Percentiles rank a stretch among this genome's conserved stretches.
Conservation (phyloP, 2,113 vertebrate species). For the Casuarius casuarius region DNA sequence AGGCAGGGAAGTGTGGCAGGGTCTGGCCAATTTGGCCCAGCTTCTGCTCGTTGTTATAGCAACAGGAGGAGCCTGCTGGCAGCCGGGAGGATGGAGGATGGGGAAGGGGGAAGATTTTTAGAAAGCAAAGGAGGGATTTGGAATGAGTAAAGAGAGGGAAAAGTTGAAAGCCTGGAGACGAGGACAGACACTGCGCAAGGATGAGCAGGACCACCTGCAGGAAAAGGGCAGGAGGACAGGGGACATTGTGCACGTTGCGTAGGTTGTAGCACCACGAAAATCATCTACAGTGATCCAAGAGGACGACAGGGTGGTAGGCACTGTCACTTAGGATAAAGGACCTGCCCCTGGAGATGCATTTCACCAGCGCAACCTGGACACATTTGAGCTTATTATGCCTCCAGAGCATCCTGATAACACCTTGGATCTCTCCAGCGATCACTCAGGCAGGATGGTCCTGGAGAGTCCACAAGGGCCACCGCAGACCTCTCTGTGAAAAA, state of each 20-base stretch:
- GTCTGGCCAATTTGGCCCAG: neutral
- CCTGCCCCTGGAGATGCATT: neutral
- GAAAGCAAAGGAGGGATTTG: neutral
- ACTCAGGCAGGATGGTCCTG: fast-evolving
- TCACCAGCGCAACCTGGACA: neutral
- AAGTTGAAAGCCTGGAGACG: neutral
- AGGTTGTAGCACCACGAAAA: neutral
- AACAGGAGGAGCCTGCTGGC: conserved; percentile 36
- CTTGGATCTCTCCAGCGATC: neutral
- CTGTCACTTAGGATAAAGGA: fast-evolving
- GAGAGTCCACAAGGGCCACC: neutral
- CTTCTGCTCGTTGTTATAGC: conserved; percentile 61
- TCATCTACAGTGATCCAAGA: fast-evolving
- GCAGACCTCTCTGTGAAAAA: neutral
- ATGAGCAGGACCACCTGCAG: neutral
- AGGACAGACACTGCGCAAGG: neutral
- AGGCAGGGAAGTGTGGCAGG: conserved; percentile 11
- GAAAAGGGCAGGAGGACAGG: neutral
- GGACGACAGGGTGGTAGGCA: neutral
- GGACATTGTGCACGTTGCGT: fast-evolving
- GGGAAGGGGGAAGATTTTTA: neutral
- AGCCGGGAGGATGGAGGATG: neutral
- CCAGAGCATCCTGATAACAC: fast-evolving
- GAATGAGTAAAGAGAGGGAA: neutral
- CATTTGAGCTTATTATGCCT: neutral